Conservation (phyloP, 2,888 invertebrate species). For the Melolontha melolontha region DNA sequence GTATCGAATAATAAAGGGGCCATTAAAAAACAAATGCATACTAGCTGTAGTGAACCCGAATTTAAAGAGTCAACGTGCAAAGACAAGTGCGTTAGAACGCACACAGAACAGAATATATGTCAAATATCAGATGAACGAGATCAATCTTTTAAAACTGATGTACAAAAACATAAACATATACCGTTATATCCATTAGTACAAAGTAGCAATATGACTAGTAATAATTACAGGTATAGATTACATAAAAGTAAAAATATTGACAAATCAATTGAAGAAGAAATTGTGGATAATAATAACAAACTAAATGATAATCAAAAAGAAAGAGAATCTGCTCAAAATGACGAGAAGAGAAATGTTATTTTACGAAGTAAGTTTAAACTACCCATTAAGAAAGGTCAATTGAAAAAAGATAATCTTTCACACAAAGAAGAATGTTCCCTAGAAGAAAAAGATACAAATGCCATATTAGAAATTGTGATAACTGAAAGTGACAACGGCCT, state of each 20-base stretch:
- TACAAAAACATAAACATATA: constrained; percentile 21
- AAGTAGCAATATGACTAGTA: constrained; percentile 16
- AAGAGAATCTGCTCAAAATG: not conserved
- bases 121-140: constrained; percentile 2
- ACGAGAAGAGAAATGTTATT: too few species aligned
- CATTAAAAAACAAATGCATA: constrained; percentile 22
- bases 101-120: constrained; percentile 7
- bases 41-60: constrained; percentile 22
- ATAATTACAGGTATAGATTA: constrained; percentile 1
- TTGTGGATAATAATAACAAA: not conserved
- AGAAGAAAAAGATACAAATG: constrained; percentile 11
- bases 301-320: constrained; percentile 12
- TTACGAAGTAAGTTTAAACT: too few species aligned
- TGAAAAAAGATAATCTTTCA: not conserved
- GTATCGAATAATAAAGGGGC: constrained; percentile 8
- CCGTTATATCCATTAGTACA: constrained; percentile 27
- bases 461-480: constrained; percentile 5
- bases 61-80: constrained; percentile 13
- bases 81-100: constrained; percentile 11
- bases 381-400: not conserved
- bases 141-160: constrained; percentile 1
- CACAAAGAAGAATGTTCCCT: constrained; percentile 12
- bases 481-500: constrained; percentile 12
- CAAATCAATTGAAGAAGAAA: constrained; percentile 25
- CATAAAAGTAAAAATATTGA: constrained; percentile 17